These are phyloP conservation scores for Acanthococcus lagerstroemiae DNA, from an alignment of 2,888 invertebrate species.

Conservation along the genomic window DNA sequence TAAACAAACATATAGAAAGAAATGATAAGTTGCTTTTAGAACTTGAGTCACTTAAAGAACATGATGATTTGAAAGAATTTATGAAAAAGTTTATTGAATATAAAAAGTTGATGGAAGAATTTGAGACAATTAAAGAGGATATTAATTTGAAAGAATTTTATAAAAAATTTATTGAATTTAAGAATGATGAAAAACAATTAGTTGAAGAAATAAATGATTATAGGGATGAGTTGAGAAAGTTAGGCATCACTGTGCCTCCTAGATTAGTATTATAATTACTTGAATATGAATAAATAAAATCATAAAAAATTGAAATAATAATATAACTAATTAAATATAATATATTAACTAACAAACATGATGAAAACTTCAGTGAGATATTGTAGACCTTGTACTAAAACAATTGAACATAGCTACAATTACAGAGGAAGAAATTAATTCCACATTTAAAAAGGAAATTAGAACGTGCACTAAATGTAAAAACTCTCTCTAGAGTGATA, in stretches of 20 bases:
- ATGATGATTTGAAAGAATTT: not conserved
- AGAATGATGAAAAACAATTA: not conserved
- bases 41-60: not conserved
- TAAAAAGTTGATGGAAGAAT: not conserved
- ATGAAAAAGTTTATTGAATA: too few species aligned
- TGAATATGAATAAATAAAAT: not conserved
- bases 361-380: not conserved
- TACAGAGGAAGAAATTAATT: too few species aligned
- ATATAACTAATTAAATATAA: not conserved
- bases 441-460: not conserved
- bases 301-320: not conserved
- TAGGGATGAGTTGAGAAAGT: not conserved
- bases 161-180: not conserved
- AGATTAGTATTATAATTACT: not conserved
- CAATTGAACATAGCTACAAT: not conserved
- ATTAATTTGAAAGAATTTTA: not conserved
- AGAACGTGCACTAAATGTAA: not conserved
- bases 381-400: not conserved
- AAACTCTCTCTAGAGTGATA: not conserved
- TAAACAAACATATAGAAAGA: not conserved
- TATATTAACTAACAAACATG: not conserved
- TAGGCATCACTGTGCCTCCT: not conserved
- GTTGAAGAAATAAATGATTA: not conserved
- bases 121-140: not conserved
- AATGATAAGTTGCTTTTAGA: not conserved